Evolutionary conservation across 2,888 invertebrate genomes (phyloP).

Genomic region (Dynastes hyllus): DNA sequence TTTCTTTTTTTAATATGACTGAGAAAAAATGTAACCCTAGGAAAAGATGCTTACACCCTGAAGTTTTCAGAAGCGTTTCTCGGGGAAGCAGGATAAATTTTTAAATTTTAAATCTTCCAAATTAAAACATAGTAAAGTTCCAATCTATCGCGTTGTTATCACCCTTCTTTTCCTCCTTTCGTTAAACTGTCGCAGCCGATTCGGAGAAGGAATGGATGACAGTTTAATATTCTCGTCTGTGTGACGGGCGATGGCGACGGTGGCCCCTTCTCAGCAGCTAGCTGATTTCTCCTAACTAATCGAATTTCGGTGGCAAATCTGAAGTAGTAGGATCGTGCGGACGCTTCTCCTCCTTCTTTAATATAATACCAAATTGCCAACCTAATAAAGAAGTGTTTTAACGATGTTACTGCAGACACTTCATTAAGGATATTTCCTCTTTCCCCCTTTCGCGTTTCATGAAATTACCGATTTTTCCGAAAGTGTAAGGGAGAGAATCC

Average conservation of each 20-base stretch:
- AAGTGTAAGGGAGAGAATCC: background rate
- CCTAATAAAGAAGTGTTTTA: slow-evolving; percentile 67
- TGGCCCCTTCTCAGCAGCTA: slow-evolving; percentile 54
- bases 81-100: slow-evolving; percentile 56
- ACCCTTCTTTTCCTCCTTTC: slow-evolving; percentile 7
- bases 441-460: slow-evolving; percentile 23
- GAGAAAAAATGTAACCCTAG: slow-evolving; percentile 4
- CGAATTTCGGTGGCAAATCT: slow-evolving; percentile 65
- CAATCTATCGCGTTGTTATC: slow-evolving; percentile 5
- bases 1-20: slow-evolving; percentile 52
- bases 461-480: slow-evolving; percentile 50
- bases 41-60: slow-evolving; percentile 51
- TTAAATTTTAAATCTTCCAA: slow-evolving; percentile 59
- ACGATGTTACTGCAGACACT: slow-evolving; percentile 65
- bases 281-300: slow-evolving; percentile 65
- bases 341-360: slow-evolving; percentile 55
- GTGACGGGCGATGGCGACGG: slow-evolving; percentile 57
- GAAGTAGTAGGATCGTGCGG: slow-evolving; percentile 16
- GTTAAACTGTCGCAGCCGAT: background rate
- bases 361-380: slow-evolving; percentile 67
- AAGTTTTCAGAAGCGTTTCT: slow-evolving; percentile 53
- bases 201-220: slow-evolving; percentile 56
- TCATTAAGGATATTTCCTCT: slow-evolving; percentile 63
- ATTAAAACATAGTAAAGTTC: slow-evolving; percentile 63
- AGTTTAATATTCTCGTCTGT: slow-evolving; percentile 63